Conservation (phyloP, 2,797 vertebrate species). For the Rhyacichthys aspro region DNA sequence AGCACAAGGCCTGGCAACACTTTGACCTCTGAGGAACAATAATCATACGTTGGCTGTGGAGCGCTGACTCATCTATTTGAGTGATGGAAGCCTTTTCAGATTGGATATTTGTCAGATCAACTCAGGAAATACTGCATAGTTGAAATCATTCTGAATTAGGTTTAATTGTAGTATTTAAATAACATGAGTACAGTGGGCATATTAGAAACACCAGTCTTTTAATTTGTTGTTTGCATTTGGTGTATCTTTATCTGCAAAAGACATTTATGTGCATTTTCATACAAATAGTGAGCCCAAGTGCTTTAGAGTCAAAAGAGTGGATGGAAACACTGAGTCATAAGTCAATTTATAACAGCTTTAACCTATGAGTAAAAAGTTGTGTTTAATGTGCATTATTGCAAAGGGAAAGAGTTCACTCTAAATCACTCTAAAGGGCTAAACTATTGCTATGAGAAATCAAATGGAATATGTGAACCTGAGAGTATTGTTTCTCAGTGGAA, state of each 20-base stretch:
- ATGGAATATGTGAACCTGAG: conserved; percentile 5
- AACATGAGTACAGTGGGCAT: background rate
- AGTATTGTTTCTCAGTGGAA: background rate
- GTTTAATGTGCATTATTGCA: conserved; percentile 5
- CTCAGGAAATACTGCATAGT: conserved; percentile 37
- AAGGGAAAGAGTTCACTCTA: background rate
- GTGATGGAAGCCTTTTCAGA: conserved; percentile 52
- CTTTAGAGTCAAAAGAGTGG: background rate
- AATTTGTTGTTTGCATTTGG: background rate
- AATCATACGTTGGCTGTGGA: conserved; percentile 61
- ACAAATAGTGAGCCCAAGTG: conserved; percentile 2
- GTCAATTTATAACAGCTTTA: background rate
- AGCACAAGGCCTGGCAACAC: conserved; percentile 64
- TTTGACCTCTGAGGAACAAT: conserved; percentile 70
- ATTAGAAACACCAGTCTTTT: background rate
- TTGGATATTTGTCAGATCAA: conserved; percentile 22
- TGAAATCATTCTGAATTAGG: conserved; percentile 26
- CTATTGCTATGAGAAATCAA: background rate
- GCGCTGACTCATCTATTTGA: conserved; percentile 69
- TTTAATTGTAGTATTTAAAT: background rate
- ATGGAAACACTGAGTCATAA: conserved; percentile 12
- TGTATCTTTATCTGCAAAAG: conserved; percentile 2
- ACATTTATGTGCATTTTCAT: background rate
- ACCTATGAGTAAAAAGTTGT: background rate
- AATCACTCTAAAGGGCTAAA: background rate